phyloP scores from a whole-genome alignment of 2,113 vertebrate species.

The Chlorodrepanis virens region DNA sequence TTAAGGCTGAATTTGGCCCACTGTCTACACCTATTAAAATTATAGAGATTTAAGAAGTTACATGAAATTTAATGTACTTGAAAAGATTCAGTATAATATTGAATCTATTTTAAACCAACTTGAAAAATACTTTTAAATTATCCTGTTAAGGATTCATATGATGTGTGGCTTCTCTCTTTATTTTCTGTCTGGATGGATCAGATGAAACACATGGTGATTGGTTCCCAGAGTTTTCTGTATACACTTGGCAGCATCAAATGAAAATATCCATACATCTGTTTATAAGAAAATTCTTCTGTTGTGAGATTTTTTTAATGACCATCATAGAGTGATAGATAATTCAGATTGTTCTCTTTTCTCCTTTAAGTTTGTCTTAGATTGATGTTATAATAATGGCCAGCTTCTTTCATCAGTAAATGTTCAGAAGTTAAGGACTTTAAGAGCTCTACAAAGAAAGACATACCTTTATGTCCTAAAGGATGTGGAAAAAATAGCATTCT shows the following conservation, averaged over 20 bases:
- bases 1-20: slow-evolving; percentile 12
- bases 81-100: slow-evolving; percentile 3
- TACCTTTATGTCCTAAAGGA: not conserved
- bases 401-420: not conserved
- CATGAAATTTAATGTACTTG: slow-evolving; percentile 4
- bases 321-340: not conserved
- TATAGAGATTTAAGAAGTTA: slow-evolving; percentile 6
- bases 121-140: slow-evolving; percentile 5
- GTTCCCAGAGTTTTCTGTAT: not conserved
- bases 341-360: not conserved
- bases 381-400: not conserved
- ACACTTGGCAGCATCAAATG: not conserved
- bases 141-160: not conserved
- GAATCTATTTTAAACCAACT: slow-evolving; percentile 4
- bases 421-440: not conserved
- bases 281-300: not conserved
- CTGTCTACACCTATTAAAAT: not conserved
- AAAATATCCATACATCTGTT: not conserved
- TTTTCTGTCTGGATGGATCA: not conserved
- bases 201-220: not conserved
- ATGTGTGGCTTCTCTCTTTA: not conserved
- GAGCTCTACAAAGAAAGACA: not conserved
- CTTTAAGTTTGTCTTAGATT: not conserved
- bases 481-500: not conserved
- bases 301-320: not conserved